Percentiles rank a stretch among this genome's conserved stretches.
phyloP scores from a whole-genome alignment of 2,113 vertebrate genomes.

The Butastur rufipennis region DNA sequence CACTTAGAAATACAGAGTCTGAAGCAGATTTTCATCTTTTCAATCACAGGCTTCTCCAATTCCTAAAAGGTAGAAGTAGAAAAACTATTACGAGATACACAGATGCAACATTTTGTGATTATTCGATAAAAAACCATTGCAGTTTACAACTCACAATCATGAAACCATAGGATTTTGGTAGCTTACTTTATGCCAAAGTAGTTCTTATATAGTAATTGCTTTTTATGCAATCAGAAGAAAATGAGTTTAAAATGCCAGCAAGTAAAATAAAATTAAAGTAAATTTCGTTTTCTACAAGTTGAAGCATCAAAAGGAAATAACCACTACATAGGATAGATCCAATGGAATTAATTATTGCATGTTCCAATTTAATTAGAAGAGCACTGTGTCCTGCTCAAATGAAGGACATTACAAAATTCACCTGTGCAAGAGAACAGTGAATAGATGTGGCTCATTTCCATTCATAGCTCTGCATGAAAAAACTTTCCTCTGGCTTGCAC shows the following conservation, averaged over 20 bases:
- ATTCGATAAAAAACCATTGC: not conserved
- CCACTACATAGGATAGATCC: not conserved
- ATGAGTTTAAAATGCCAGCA: not conserved
- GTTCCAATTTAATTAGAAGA: not conserved
- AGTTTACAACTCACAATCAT: not conserved
- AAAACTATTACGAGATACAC: not conserved
- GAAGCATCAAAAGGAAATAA: not conserved
- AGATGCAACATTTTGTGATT: not conserved
- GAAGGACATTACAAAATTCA: not conserved
- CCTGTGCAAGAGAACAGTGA: not conserved
- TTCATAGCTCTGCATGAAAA: not conserved
- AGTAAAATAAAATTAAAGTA: not conserved
- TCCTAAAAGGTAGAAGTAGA: not conserved
- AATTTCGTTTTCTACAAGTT: not conserved
- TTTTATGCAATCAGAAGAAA: not conserved
- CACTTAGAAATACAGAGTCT: slow-evolving; percentile 39
- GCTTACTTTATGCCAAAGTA: not conserved
- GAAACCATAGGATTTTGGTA: not conserved
- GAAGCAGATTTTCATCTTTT: not conserved
- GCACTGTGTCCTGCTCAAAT: not conserved
- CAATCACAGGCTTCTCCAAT: not conserved
- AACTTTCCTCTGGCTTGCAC: not conserved
- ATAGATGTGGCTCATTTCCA: not conserved
- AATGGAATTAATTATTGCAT: not conserved
- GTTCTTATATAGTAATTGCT: not conserved